Conservation (phyloP, 1,140 invertebrate genomes). For the Gyrodactylus bullatarudis region DNA sequence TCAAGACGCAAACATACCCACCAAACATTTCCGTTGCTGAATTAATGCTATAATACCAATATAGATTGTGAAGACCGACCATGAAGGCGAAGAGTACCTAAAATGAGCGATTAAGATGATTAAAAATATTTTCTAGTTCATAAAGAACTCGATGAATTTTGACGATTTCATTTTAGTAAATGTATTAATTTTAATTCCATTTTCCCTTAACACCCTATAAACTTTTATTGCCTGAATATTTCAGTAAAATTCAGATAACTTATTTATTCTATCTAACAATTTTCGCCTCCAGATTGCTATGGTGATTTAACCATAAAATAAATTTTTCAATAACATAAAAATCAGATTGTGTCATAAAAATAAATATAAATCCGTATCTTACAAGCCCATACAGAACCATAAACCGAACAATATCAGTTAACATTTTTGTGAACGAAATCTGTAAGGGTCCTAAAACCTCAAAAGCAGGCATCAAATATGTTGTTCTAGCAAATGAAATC, state of each 20-base stretch:
- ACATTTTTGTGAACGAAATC: constrained; percentile 20
- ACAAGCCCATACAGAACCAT: constrained; percentile 19
- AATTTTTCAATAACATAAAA: not conserved
- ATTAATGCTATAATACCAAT: constrained; percentile 20
- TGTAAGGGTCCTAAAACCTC: constrained; percentile 20
- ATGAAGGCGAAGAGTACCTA: constrained; percentile 20
- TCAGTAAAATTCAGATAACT: too few relatives aligned
- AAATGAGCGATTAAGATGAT: too few relatives aligned
- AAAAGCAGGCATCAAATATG: constrained; percentile 20
- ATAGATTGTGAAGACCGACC: constrained; percentile 20
- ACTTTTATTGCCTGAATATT: too few relatives aligned
- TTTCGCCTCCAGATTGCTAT: too few relatives aligned
- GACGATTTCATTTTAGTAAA: not conserved
- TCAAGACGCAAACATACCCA: not conserved
- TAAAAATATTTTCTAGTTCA: too few relatives aligned
- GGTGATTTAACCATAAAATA: not conserved
- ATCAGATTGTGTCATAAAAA: too few relatives aligned
- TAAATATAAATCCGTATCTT: too few relatives aligned
- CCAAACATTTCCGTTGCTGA: constrained; percentile 8
- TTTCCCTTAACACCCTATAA: too few relatives aligned
- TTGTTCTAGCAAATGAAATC: constrained; percentile 18
- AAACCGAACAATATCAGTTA: constrained; percentile 20
- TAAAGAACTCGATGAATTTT: too few relatives aligned
- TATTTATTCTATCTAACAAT: too few relatives aligned
- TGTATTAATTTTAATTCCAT: too few relatives aligned